Percentiles rank a stretch among this genome's conserved stretches.
Evolutionary conservation across 2,797 vertebrate genomes (phyloP).

Genomic region (Hypotaenidia philippensis): DNA sequence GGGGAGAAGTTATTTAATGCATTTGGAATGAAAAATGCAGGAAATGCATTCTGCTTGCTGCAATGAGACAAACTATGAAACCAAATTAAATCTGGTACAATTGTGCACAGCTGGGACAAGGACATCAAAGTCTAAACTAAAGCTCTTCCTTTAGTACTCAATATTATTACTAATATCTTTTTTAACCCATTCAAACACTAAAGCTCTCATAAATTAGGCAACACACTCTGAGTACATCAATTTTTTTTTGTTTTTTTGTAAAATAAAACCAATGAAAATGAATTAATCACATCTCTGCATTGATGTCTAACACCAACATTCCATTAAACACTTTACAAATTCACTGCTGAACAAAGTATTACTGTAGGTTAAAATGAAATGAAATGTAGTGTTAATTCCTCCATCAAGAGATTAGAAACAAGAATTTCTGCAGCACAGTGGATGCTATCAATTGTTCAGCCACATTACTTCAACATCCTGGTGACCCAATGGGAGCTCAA

Average conservation of each 20-base stretch:
- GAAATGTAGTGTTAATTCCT: neutral
- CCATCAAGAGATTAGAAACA: neutral
- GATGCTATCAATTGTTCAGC: neutral
- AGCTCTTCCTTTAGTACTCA: neutral
- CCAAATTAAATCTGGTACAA: neutral
- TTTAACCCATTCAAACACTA: neutral
- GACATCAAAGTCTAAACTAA: neutral
- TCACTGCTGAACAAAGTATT: neutral
- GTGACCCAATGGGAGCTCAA: too few species aligned
- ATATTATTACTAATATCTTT: neutral
- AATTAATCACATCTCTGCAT: neutral
- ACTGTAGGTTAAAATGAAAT: neutral
- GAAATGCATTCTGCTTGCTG: neutral
- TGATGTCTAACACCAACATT: neutral
- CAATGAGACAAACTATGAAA: neutral
- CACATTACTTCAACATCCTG: too few species aligned
- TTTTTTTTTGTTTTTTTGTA: neutral
- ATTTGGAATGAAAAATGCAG: neutral
- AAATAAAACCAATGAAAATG: neutral
- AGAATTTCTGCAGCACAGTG: neutral
- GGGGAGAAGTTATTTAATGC: neutral
- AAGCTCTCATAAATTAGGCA: neutral
- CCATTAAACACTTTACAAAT: neutral
- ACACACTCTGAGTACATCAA: neutral
- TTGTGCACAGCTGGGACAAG: neutral